These are phyloP conservation scores for Nipponia nippon DNA, from an alignment of 2,113 vertebrate genomes.

Conservation along the genomic window DNA sequence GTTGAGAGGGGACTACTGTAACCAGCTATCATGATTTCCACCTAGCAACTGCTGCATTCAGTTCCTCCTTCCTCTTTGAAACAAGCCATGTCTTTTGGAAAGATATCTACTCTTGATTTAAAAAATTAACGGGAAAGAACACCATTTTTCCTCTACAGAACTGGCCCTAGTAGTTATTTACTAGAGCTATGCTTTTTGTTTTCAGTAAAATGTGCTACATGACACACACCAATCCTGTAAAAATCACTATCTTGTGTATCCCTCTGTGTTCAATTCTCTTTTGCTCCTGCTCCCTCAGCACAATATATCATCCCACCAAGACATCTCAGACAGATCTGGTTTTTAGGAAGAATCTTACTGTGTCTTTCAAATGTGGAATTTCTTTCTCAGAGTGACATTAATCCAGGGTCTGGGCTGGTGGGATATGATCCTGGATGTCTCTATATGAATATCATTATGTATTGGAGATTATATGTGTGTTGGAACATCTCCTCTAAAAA, in stretches of 20 bases:
- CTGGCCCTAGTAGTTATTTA: neutral
- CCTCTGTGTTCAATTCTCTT: neutral
- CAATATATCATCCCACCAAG: neutral
- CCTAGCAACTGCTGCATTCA: neutral
- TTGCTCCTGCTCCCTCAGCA: neutral
- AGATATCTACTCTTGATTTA: neutral
- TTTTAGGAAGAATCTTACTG: neutral
- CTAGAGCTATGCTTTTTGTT: neutral
- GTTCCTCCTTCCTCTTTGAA: neutral
- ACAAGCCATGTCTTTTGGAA: neutral
- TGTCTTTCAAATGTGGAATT: neutral
- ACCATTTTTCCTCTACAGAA: neutral
- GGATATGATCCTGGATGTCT: neutral
- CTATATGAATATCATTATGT: neutral
- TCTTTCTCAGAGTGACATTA: neutral
- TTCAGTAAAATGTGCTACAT: neutral
- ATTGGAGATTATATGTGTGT: neutral
- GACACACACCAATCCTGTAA: neutral
- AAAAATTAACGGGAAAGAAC: neutral
- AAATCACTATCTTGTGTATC: neutral
- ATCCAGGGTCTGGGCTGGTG: neutral
- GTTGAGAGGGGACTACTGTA: neutral
- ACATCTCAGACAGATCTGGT: neutral
- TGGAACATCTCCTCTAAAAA: neutral
- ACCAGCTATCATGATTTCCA: neutral